These are phyloP conservation scores for Albula goreensis DNA, from an alignment of 2,113 vertebrate genomes.

Conservation along the genomic window DNA sequence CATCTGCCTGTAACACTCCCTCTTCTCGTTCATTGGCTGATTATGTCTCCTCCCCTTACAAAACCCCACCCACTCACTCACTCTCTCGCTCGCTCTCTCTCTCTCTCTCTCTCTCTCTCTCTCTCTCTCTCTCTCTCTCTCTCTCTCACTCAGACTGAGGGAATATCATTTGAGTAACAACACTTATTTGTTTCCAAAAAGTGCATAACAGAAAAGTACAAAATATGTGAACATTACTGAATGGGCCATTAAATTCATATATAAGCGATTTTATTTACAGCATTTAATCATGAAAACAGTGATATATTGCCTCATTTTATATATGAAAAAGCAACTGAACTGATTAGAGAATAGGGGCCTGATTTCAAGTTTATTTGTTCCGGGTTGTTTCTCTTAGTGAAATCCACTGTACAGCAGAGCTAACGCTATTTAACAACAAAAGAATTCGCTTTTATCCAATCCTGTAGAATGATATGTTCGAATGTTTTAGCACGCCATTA, in stretches of 20 bases:
- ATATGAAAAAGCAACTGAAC: background rate
- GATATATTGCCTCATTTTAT: slow-evolving; percentile 5
- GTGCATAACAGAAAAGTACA: background rate
- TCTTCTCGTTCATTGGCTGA: background rate
- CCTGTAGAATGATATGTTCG: background rate
- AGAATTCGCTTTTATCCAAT: background rate
- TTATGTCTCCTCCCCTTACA: background rate
- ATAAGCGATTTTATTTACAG: background rate
- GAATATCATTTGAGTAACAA: background rate
- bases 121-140: background rate
- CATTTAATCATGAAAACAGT: background rate
- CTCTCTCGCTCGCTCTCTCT: slow-evolving; percentile 6
- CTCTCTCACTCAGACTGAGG: background rate
- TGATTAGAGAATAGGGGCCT: background rate
- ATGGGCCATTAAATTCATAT: background rate
- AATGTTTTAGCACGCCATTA: background rate
- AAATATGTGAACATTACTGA: background rate
- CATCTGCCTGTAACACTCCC: background rate
- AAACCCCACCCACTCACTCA: background rate
- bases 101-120: background rate
- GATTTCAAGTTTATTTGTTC: background rate
- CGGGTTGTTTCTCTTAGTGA: no score
- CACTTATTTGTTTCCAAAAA: background rate
- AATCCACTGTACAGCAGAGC: background rate
- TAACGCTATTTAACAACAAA: background rate